Evolutionary conservation across 2,113 vertebrate species (phyloP).

Genomic region (Neotoma lepida): DNA sequence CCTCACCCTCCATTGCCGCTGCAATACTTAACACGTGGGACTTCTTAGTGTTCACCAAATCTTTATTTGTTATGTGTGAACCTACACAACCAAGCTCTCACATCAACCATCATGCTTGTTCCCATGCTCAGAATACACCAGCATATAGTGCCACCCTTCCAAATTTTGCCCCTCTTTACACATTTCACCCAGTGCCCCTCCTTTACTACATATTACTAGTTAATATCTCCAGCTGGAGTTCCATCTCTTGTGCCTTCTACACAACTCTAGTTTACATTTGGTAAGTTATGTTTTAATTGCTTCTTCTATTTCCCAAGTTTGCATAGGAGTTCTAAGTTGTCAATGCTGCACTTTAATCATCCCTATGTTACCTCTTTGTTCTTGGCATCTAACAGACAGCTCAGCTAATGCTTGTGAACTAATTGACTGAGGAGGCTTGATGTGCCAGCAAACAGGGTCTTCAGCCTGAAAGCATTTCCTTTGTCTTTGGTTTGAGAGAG

Average conservation of each 20-base stretch:
- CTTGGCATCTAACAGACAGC: conserved; percentile 40
- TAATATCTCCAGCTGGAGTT: not conserved
- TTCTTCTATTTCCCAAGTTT: conserved; percentile 12
- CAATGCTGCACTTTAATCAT: conserved; percentile 48
- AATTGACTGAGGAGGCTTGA: conserved; percentile 30
- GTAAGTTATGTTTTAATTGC: conserved; percentile 37
- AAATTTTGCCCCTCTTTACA: not conserved
- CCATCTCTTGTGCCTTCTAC: not conserved
- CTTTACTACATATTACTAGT: not conserved
- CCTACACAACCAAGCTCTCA: not conserved
- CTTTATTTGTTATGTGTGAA: not conserved
- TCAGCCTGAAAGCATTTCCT: not conserved
- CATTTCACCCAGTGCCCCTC: not conserved
- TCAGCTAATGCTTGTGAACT: conserved; percentile 29
- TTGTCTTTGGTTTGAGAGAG: conserved; percentile 11
- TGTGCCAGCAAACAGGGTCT: not conserved
- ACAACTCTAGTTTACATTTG: not conserved
- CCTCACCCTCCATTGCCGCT: not conserved
- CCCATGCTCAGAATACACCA: not conserved
- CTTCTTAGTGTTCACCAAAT: not conserved
- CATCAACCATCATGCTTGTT: not conserved
- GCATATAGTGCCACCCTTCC: not conserved
- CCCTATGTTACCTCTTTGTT: not conserved
- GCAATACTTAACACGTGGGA: not conserved
- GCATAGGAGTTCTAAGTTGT: not conserved